A percentile compares a stretch with the other conserved stretches of the same genome.
These are phyloP conservation scores for Crotophaga sulcirostris DNA, from an alignment of 2,113 vertebrate species.

Conservation along the genomic window DNA sequence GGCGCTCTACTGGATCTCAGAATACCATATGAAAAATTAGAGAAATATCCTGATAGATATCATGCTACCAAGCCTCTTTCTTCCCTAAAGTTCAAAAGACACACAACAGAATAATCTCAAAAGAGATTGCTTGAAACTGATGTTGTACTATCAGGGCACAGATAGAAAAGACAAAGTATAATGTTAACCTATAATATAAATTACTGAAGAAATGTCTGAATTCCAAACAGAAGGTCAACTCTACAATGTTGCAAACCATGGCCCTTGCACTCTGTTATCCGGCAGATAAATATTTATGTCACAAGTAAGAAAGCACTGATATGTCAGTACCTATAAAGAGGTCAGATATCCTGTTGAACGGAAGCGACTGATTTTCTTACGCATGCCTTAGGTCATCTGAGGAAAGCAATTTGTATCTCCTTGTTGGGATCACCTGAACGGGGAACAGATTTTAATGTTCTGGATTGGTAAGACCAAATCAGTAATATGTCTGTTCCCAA, in stretches of 20 bases:
- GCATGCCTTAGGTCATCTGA: constrained; percentile 15
- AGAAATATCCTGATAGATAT: background rate
- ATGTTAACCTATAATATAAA: background rate
- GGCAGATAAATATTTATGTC: constrained; percentile 43
- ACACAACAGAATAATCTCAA: background rate
- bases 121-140: background rate
- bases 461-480: background rate
- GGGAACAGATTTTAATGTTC: background rate
- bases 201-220: constrained; percentile 6
- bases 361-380: constrained; percentile 8
- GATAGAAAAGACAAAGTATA: background rate
- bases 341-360: constrained; percentile 22
- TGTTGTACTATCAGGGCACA: background rate
- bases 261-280: background rate
- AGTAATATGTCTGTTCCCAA: background rate
- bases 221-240: constrained; percentile 28
- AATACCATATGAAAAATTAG: background rate
- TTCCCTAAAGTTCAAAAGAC: background rate
- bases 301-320: background rate
- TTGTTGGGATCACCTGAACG: background rate
- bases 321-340: background rate
- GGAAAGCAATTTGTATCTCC: background rate
- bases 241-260: background rate
- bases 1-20: background rate
- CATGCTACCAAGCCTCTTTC: background rate